phyloP scores from a whole-genome alignment of 2,797 vertebrate species.

The Masticophis lateralis region DNA sequence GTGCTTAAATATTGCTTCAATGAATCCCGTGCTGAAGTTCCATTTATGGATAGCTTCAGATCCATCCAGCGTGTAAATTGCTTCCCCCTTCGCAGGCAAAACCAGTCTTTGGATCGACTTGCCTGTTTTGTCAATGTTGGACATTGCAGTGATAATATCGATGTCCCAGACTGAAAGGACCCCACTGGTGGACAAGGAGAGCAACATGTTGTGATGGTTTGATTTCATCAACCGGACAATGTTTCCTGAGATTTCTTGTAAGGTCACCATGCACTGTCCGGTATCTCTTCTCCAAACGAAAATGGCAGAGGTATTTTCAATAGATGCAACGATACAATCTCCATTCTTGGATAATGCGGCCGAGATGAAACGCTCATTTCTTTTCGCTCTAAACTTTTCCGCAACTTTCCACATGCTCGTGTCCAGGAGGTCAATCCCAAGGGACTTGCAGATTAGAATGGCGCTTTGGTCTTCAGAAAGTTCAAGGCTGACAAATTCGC shows the following conservation, averaged over 20 bases:
- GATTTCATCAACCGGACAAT: slow-evolving; percentile 97
- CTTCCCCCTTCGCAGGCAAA: slow-evolving; percentile 90
- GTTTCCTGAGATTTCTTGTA: slow-evolving; percentile 97
- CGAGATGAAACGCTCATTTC: slow-evolving; percentile 90
- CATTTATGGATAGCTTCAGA: slow-evolving; percentile 96
- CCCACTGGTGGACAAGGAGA: slow-evolving; percentile 94
- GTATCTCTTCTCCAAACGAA: slow-evolving; percentile 98
- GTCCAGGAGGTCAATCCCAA: slow-evolving; percentile 94
- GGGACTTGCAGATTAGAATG: slow-evolving; percentile 95
- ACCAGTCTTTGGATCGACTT: slow-evolving; percentile 90
- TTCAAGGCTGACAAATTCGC: slow-evolving; percentile 92
- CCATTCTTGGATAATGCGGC: slow-evolving; percentile 95
- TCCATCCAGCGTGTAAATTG: slow-evolving; percentile 94
- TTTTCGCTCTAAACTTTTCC: slow-evolving; percentile 98
- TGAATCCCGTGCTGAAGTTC: slow-evolving; percentile 97
- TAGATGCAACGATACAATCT: slow-evolving; percentile 96
- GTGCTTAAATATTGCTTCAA: slow-evolving; percentile 95
- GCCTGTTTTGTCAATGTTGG: slow-evolving; percentile 98
- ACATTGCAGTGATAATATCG: slow-evolving; percentile 99
- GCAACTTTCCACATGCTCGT: slow-evolving; percentile 94
- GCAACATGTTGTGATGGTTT: slow-evolving; percentile 92
- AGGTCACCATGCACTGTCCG: slow-evolving; percentile 96
- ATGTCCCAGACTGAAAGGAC: slow-evolving; percentile 99
- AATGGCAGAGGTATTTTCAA: slow-evolving; percentile 98
- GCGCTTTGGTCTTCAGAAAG: slow-evolving; percentile 96